Evolutionary conservation across 2,113 vertebrate genomes (phyloP), one percentile per base, ranked within the genome.

Genomic region (Hepsetus odoe): DNA sequence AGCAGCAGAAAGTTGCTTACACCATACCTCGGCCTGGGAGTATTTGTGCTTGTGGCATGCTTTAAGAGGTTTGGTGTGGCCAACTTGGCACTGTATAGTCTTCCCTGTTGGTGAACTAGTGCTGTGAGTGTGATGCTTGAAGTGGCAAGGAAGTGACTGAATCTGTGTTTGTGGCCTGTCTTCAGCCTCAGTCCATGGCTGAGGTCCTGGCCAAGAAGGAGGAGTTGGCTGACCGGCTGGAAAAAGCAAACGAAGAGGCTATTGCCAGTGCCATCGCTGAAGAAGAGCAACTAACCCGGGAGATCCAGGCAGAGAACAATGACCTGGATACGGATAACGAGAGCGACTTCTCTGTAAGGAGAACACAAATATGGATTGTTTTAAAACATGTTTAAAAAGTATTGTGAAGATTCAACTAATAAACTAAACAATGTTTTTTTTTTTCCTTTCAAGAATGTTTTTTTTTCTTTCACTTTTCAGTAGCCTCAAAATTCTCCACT

Each of bases 231-330:
- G 97, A 99, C 86, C 95, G 97, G 0, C 88, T 99, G 75, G 98
- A 99, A 87, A 96, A 95, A 80, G 98, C 97, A 64, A 99, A 99
- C 0, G 98, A 99, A 82, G 98, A 99, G 90, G 98, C 98, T 24
- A 99, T 99, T 20, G 98, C 98, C 16, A 99, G 97, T 67, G 98
- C 98, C 56, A 99, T 99, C 68, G 98, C 98, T 9, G 98, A 99
- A 84, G 98, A 99, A 42, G 98, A 99, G 44, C 98, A 99, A 78
- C 85, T 99, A 81, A 99, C 96, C 0, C 91, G 96, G 76, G 97
- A 99, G 88, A 99, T 99, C 40, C 96, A 95, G 85, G 98, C 97
- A 0, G 98, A 99, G 82, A 97, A 98, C 89, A 96, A 93, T 3
- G 95, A 95, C 28, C 92, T 98, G 0, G 96, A 99, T 86, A 96